phyloP scores from a whole-genome alignment of 2,888 invertebrate genomes.

The Beris morrisii region DNA sequence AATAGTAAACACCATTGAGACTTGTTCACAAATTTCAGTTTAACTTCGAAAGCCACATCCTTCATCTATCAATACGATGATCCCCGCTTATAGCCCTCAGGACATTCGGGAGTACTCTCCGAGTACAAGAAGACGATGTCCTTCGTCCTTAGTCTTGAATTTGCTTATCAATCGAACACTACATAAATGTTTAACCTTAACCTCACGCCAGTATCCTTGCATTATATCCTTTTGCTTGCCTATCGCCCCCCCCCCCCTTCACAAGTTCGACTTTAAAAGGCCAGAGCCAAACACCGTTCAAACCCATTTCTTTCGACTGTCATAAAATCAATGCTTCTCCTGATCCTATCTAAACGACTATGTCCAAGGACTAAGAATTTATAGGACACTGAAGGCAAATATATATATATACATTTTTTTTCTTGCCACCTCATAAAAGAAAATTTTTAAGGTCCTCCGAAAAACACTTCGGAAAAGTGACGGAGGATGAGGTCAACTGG shows the following conservation, averaged over 20 bases:
- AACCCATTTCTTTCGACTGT: not conserved
- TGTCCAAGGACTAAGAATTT: constrained; percentile 18
- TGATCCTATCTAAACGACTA: constrained; percentile 17
- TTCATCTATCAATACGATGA: constrained; percentile 8
- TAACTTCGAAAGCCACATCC: constrained; percentile 2
- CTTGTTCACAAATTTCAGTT: constrained; percentile 15
- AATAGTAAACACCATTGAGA: not conserved
- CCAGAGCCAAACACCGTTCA: too few relatives aligned
- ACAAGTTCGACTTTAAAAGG: too few relatives aligned
- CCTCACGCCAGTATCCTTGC: too few relatives aligned
- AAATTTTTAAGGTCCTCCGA: constrained; percentile 13
- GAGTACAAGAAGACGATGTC: too few relatives aligned
- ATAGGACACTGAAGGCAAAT: constrained; percentile 18
- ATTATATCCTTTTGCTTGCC: too few relatives aligned
- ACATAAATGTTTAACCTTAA: too few relatives aligned
- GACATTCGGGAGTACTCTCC: not conserved
- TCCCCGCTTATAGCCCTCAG: constrained; percentile 4
- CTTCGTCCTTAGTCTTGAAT: too few relatives aligned
- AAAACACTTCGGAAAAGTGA: too few relatives aligned
- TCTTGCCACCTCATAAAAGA: constrained; percentile 27
- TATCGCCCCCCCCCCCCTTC: too few relatives aligned
- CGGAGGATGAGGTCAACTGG: too few relatives aligned
- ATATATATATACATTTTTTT: constrained; percentile 9
- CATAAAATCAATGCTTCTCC: constrained; percentile 18
- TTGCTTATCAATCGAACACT: too few relatives aligned